phyloP scores from a whole-genome alignment of 2,113 vertebrate species.

The Bothrops jararaca region DNA sequence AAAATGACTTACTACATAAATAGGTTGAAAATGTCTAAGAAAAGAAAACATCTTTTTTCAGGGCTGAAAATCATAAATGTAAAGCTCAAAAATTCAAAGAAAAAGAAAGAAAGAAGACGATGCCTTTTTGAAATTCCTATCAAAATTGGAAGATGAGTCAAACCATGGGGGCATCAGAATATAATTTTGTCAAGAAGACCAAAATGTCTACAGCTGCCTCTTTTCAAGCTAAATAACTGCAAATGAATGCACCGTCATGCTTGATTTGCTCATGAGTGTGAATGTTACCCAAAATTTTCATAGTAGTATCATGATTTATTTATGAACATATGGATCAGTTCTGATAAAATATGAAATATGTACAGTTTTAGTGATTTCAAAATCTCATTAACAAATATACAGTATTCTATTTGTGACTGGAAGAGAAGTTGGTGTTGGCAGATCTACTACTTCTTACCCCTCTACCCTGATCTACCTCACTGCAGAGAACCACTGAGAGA shows the following conservation, averaged over 20 bases:
- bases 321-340: not conserved
- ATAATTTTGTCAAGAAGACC: not conserved
- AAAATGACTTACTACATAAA: not conserved
- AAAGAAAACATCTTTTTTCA: not conserved
- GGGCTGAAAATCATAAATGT: not conserved
- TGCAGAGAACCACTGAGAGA: not conserved
- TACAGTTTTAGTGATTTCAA: not conserved
- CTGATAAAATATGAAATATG: not conserved
- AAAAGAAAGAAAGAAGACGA: not conserved
- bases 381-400: not conserved
- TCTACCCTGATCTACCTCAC: not conserved
- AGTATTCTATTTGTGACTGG: not conserved
- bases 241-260: not conserved
- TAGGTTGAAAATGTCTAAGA: not conserved
- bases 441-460: not conserved
- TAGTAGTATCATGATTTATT: not conserved
- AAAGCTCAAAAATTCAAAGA: not conserved
- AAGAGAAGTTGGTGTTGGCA: not conserved
- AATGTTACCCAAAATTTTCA: not conserved
- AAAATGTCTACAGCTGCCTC: not conserved
- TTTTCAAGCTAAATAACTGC: not conserved
- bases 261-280: not conserved
- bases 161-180: not conserved
- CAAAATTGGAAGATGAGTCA: not conserved
- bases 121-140: not conserved